Evolutionary conservation across 2,888 invertebrate species (phyloP).

Genomic region (Drosophila dives): DNA sequence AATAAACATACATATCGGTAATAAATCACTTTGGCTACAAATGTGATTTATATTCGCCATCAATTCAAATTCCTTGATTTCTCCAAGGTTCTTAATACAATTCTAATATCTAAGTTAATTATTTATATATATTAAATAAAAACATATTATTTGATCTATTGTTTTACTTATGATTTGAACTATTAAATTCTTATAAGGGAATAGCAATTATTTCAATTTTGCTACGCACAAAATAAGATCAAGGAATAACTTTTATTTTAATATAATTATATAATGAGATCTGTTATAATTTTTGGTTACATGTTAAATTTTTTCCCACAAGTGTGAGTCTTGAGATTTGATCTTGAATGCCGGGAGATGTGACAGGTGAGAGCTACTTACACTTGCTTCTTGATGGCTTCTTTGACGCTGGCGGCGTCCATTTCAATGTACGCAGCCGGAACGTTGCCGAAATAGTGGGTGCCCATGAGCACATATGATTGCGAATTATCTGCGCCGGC

Average conservation of each 20-base stretch:
- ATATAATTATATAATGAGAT: not conserved
- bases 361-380: conserved; percentile 86
- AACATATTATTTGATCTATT: not conserved
- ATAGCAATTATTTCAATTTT: not conserved
- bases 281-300: not conserved
- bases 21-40: not conserved
- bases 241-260: not conserved
- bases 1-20: not conserved
- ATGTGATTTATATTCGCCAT: not conserved
- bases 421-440: conserved; percentile 84
- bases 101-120: not conserved
- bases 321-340: conserved; percentile 1
- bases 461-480: conserved; percentile 84
- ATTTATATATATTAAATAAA: not conserved
- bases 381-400: conserved; percentile 95
- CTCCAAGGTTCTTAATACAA: not conserved
- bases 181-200: not conserved
- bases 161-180: not conserved
- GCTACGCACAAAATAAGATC: not conserved
- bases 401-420: conserved; percentile 88
- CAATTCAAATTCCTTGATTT: not conserved
- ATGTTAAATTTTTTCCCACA: not conserved
- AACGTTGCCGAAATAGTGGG: conserved; percentile 84
- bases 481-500: conserved; percentile 82
- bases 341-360: not conserved